A percentile compares a stretch with the other conserved stretches of the same genome.
Conservation (phyloP, 2,797 vertebrate genomes). For the Hemitrygon akajei region DNA sequence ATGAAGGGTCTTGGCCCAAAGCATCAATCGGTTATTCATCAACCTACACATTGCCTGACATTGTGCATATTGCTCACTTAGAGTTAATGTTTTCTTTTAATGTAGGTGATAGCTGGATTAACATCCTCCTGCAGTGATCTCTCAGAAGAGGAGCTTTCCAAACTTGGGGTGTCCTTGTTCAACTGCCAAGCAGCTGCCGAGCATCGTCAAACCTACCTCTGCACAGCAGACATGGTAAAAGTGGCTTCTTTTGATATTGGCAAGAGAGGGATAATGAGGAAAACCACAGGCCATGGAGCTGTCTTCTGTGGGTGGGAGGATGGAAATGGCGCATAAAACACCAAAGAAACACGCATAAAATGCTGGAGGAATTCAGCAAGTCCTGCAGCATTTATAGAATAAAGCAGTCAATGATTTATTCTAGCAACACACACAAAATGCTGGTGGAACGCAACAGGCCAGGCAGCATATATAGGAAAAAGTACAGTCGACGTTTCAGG, state of each 20-base stretch:
- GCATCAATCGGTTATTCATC: no score
- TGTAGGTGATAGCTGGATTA: constrained; percentile 58
- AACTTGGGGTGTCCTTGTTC: constrained; percentile 62
- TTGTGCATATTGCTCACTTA: no score
- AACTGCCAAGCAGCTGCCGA: constrained; percentile 67
- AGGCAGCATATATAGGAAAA: no score
- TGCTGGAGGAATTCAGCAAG: no score
- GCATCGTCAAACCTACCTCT: constrained; percentile 54
- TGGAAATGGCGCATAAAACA: not conserved
- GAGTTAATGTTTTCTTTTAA: not conserved
- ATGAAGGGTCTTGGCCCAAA: no score
- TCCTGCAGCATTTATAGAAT: no score
- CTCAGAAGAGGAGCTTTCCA: constrained; percentile 66
- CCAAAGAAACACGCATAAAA: not conserved
- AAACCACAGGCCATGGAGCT: no score
- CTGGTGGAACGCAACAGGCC: no score
- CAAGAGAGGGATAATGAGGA: not conserved
- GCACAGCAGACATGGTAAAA: constrained; percentile 61
- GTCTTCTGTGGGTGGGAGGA: not conserved
- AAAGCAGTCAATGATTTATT: no score
- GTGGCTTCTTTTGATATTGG: not conserved
- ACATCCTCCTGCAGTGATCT: constrained; percentile 56
- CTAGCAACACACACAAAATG: no score
- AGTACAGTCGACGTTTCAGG: no score
- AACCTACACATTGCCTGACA: no score